A percentile compares a stretch with the other conserved stretches of the same genome.
Evolutionary conservation across 2,888 invertebrate species (phyloP).

Genomic region (Drosophila barbarae): DNA sequence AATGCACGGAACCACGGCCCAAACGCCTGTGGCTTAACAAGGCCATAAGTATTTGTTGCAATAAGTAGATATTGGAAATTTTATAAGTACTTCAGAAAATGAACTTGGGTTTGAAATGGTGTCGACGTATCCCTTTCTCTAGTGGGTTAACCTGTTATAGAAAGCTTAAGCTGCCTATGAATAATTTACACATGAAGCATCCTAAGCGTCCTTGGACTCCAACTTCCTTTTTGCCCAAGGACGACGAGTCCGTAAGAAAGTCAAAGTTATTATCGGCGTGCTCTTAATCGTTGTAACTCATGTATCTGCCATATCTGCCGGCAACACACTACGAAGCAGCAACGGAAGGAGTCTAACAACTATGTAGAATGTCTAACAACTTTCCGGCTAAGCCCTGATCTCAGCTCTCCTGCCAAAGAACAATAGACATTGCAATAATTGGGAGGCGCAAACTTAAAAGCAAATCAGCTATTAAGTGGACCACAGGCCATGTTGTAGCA

Average conservation of each 20-base stretch:
- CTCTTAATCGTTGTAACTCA: slow-evolving; percentile 16
- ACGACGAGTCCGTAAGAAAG: not conserved
- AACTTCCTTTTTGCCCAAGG: not conserved
- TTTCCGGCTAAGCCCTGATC: slow-evolving; percentile 39
- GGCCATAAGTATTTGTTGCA: slow-evolving; percentile 45
- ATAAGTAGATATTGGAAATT: slow-evolving; percentile 4
- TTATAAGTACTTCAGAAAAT: slow-evolving; percentile 10
- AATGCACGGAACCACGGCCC: slow-evolving; percentile 61
- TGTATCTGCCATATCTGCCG: not conserved
- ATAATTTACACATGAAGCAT: not conserved
- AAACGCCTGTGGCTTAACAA: slow-evolving; percentile 38
- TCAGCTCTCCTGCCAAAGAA: slow-evolving; percentile 26
- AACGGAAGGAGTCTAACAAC: slow-evolving; percentile 25
- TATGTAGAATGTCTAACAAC: slow-evolving; percentile 50
- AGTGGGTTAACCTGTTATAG: not conserved
- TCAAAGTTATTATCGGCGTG: slow-evolving; percentile 19
- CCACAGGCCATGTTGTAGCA: slow-evolving; percentile 45
- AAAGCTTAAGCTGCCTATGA: too few relatives aligned
- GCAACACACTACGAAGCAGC: not conserved
- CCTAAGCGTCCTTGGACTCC: not conserved
- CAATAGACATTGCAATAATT: slow-evolving; percentile 50
- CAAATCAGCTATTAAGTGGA: slow-evolving; percentile 66
- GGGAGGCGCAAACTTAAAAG: slow-evolving; percentile 57
- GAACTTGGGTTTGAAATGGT: not conserved
- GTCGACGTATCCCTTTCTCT: not conserved